These are phyloP conservation scores for Macrostomum lignano DNA, from an alignment of 1,140 invertebrate genomes.

Conservation along the genomic window DNA sequence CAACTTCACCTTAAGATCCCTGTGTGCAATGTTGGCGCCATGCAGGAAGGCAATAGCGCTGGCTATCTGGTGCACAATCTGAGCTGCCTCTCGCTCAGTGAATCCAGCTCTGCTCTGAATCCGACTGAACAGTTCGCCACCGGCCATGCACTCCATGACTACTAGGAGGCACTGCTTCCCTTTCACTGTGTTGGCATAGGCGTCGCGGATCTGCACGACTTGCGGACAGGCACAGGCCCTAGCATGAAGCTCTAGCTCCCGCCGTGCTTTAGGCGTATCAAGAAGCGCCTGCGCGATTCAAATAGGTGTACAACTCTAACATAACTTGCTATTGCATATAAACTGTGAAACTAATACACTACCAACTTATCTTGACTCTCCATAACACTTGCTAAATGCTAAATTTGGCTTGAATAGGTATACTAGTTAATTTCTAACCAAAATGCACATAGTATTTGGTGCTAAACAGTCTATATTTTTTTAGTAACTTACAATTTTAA, in stretches of 20 bases:
- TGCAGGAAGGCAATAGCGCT: constrained; percentile 76
- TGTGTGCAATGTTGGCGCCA: constrained; percentile 72
- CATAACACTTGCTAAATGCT: too few relatives aligned
- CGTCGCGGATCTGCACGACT: constrained; percentile 70
- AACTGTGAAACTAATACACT: too few relatives aligned
- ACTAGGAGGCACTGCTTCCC: constrained; percentile 59
- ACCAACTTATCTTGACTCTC: too few relatives aligned
- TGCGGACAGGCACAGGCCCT: constrained; percentile 50
- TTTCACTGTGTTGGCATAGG: constrained; percentile 63
- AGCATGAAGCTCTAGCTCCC: constrained; percentile 85
- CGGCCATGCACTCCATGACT: constrained; percentile 94
- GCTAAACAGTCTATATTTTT: too few relatives aligned
- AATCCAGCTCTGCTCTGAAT: constrained; percentile 79
- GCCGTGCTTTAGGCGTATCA: constrained; percentile 58
- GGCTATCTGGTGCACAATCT: constrained; percentile 80
- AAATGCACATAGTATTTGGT: too few relatives aligned
- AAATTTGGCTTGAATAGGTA: too few relatives aligned
- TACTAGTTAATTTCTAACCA: too few relatives aligned
- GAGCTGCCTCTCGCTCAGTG: constrained; percentile 66
- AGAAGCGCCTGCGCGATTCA: constrained; percentile 69
- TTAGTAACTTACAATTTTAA: too few relatives aligned
- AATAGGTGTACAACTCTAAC: too few relatives aligned
- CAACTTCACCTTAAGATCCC: constrained; percentile 61
- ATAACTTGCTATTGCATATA: too few relatives aligned
- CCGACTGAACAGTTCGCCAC: constrained; percentile 73